Conservation (phyloP, 2,113 vertebrate species). For the Catharus fuscescens region DNA sequence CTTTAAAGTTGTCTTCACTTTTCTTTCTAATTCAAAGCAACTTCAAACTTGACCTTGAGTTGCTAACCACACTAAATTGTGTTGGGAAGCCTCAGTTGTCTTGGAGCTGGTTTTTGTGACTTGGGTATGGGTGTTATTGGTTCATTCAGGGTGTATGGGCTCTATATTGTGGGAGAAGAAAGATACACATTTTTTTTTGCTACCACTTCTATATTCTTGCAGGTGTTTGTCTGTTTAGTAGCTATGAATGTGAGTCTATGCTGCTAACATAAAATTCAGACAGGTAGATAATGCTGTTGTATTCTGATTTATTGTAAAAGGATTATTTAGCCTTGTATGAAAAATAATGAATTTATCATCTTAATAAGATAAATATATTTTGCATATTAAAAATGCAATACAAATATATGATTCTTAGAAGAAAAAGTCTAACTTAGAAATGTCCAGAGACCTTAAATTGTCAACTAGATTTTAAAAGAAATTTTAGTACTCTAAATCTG, state of each 20-base stretch:
- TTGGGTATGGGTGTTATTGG: neutral
- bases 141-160: neutral
- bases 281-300: neutral
- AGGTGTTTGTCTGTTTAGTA: neutral
- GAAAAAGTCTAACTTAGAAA: neutral
- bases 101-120: neutral
- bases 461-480: neutral
- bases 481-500: neutral
- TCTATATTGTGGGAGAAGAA: neutral
- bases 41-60: neutral
- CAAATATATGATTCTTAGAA: neutral
- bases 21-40: neutral
- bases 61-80: neutral
- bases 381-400: neutral
- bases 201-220: neutral
- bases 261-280: neutral
- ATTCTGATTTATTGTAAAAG: neutral
- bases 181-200: neutral
- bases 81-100: neutral
- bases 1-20: neutral
- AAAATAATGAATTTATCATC: neutral
- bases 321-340: neutral
- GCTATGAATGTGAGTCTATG: neutral
- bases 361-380: neutral
- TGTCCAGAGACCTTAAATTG: neutral